phyloP scores from a whole-genome alignment of 2,888 invertebrate genomes.

The Orthosia incerta region DNA sequence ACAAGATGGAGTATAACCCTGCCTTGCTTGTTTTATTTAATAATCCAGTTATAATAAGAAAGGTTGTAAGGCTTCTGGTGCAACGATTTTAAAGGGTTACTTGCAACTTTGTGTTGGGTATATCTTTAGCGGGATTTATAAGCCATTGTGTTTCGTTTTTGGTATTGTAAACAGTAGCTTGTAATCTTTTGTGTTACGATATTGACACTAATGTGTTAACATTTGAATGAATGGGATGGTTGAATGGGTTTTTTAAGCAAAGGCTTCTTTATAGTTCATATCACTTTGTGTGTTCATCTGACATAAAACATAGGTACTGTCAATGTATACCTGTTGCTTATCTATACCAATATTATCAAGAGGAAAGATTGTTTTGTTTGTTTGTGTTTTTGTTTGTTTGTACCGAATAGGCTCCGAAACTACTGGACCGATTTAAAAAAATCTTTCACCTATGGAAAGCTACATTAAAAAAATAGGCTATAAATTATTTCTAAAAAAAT shows the following conservation, averaged over 20 bases:
- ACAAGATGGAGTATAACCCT: conserved; percentile 62
- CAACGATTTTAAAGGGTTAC: conserved; percentile 65
- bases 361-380: no score
- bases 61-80: conserved; percentile 71
- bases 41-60: conserved; percentile 84
- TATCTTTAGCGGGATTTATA: conserved; percentile 51
- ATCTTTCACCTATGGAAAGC: no score
- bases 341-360: no score
- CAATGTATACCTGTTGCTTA: background rate
- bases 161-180: conserved; percentile 46
- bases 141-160: conserved; percentile 43
- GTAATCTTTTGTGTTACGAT: conserved; percentile 34
- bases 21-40: conserved; percentile 73
- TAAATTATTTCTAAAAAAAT: no score
- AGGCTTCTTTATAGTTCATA: conserved; percentile 7
- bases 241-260: conserved; percentile 17
- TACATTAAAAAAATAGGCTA: no score
- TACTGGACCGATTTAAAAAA: no score
- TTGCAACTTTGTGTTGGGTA: conserved; percentile 57
- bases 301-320: background rate
- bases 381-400: no score
- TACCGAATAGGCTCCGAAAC: no score
- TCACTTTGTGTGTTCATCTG: background rate
- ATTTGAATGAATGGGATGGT: conserved; percentile 33
- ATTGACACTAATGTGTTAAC: conserved; percentile 51